These are phyloP conservation scores for Carposina sasakii DNA, from an alignment of 1,140 invertebrate species.

Conservation along the genomic window DNA sequence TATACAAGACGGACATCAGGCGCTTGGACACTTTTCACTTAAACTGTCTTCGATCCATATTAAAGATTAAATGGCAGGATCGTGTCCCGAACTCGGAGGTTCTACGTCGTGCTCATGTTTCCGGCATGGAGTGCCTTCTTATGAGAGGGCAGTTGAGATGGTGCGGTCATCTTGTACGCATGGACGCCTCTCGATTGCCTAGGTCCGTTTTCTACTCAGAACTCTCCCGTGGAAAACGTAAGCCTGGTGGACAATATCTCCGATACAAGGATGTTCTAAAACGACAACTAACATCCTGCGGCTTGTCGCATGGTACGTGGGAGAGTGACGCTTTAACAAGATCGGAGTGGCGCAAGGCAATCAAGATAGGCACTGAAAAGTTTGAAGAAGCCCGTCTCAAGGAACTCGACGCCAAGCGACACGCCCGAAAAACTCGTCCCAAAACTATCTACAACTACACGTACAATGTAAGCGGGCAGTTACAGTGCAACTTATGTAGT, in stretches of 20 bases:
- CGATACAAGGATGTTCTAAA: background rate
- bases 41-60: slow-evolving; percentile 16
- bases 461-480: no score
- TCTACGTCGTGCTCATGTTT: slow-evolving; percentile 7
- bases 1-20: slow-evolving; percentile 17
- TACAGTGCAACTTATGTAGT: no score
- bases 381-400: background rate
- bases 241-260: background rate
- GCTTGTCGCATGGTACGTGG: background rate
- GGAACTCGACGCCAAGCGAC: background rate
- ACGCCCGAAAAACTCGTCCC: background rate
- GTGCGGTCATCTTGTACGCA: no score
- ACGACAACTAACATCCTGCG: background rate
- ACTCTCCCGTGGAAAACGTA: background rate
- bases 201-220: background rate
- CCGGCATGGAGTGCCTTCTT: slow-evolving; percentile 13
- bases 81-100: slow-evolving; percentile 14
- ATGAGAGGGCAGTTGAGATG: background rate
- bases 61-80: slow-evolving; percentile 19
- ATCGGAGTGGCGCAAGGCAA: background rate
- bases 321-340: background rate
- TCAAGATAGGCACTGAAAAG: background rate
- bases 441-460: background rate
- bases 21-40: slow-evolving; percentile 17
- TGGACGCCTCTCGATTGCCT: background rate